Evolutionary conservation across 2,888 invertebrate genomes (phyloP).

Genomic region (Rhaphigaster nebulosa): DNA sequence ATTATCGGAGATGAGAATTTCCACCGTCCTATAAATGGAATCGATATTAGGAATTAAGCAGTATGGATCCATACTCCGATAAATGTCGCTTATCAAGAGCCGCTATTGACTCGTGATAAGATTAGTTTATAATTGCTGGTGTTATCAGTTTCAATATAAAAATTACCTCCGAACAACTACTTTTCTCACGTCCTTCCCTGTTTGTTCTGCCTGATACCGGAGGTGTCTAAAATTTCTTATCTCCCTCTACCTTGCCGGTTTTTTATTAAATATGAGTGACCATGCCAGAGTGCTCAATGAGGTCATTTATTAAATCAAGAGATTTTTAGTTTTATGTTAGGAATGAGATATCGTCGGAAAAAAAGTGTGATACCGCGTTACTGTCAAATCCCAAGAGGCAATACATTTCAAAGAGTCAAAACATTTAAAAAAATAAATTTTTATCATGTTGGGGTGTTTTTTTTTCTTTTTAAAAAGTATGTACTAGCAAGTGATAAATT

Average conservation of each 20-base stretch:
- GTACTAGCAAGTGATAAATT: no score
- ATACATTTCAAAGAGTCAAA: no score
- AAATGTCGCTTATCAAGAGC: not conserved
- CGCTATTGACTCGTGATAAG: not conserved
- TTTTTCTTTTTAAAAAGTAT: no score
- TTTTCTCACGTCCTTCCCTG: not conserved
- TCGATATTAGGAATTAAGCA: not conserved
- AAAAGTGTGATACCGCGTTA: no score
- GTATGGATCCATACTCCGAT: not conserved
- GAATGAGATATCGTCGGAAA: no score
- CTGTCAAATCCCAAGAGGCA: no score
- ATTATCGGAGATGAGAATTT: no score
- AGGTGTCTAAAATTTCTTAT: not conserved
- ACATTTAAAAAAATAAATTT: no score
- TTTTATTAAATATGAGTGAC: not conserved
- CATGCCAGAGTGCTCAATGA: not conserved
- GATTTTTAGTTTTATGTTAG: not conserved
- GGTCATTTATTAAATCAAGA: not conserved
- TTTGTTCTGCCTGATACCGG: not conserved
- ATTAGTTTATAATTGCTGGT: not conserved
- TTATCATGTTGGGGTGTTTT: no score
- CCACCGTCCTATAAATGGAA: not conserved
- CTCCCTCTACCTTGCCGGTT: not conserved
- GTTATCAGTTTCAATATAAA: conserved; percentile 1
- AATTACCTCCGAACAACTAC: not conserved